Conservation (phyloP, 2,113 vertebrate species). For the Phylloscopus trochiloides region DNA sequence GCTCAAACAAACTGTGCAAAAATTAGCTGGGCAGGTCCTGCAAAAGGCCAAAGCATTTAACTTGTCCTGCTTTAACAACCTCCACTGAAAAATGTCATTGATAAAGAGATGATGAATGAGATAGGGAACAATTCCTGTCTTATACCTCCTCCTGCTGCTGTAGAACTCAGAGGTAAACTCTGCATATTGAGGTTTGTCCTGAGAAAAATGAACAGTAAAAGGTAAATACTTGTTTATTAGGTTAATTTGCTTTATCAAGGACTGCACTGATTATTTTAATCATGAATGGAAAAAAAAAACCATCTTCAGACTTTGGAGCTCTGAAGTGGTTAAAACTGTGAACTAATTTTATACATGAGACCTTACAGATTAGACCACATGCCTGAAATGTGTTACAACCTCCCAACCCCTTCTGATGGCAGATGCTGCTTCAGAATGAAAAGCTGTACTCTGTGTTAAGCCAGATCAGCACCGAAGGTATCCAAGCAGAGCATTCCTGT, state of each 20-base stretch:
- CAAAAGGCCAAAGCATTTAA: neutral
- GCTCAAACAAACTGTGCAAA: neutral
- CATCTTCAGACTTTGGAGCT: neutral
- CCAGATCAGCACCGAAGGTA: neutral
- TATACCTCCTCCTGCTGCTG: neutral
- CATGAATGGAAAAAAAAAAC: neutral
- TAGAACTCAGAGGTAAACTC: neutral
- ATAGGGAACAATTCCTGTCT: neutral
- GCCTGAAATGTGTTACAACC: neutral
- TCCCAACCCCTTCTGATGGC: neutral
- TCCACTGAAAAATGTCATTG: neutral
- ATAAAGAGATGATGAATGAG: neutral
- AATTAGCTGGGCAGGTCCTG: neutral
- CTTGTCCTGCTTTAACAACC: neutral
- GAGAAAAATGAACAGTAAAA: neutral
- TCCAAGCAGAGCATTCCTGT: neutral
- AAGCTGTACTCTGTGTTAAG: neutral
- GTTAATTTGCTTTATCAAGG: neutral
- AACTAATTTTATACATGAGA: neutral
- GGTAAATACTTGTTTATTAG: neutral
- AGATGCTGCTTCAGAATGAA: neutral
- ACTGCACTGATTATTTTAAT: neutral
- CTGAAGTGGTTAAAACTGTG: neutral
- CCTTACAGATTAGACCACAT: neutral
- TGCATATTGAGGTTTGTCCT: neutral